A percentile compares a stretch with the other conserved stretches of the same genome.
Evolutionary conservation across 2,888 invertebrate genomes (phyloP).

Genomic region (Ochropacha duplaris): DNA sequence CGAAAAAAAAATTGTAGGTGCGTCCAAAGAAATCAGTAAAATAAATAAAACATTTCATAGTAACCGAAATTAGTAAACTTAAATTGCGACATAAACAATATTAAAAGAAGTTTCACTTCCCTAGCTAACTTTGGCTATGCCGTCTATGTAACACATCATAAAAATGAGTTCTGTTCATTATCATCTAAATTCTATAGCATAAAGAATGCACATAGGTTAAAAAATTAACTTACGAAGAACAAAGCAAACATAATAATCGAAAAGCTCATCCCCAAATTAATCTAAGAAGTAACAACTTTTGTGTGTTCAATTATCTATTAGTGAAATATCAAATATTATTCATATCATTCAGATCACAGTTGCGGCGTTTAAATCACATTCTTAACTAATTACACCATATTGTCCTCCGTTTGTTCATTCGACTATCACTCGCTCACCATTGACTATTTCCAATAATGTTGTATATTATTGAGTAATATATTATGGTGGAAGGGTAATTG

Average conservation of each 20-base stretch:
- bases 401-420: constrained; percentile 78
- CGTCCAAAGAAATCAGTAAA: neutral
- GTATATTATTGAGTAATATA: constrained; percentile 52
- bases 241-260: constrained; percentile 45
- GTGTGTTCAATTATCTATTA: constrained; percentile 78
- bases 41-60: neutral
- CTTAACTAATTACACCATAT: constrained; percentile 81
- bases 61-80: neutral
- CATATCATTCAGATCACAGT: constrained; percentile 84
- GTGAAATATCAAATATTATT: constrained; percentile 83
- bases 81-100: constrained; percentile 31
- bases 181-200: constrained; percentile 69
- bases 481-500: constrained; percentile 50
- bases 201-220: constrained; percentile 75
- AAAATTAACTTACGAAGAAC: constrained; percentile 46
- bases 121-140: constrained; percentile 81
- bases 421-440: constrained; percentile 64
- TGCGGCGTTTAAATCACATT: constrained; percentile 83
- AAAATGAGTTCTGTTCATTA: constrained; percentile 53
- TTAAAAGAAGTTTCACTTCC: constrained; percentile 70
- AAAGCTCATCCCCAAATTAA: constrained; percentile 52
- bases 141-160: constrained; percentile 63
- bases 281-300: constrained; percentile 67
- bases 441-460: constrained; percentile 61
- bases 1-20: constrained; percentile 25